Conservation (phyloP, 2,888 invertebrate genomes). For the Yponomeuta plumbellus region DNA sequence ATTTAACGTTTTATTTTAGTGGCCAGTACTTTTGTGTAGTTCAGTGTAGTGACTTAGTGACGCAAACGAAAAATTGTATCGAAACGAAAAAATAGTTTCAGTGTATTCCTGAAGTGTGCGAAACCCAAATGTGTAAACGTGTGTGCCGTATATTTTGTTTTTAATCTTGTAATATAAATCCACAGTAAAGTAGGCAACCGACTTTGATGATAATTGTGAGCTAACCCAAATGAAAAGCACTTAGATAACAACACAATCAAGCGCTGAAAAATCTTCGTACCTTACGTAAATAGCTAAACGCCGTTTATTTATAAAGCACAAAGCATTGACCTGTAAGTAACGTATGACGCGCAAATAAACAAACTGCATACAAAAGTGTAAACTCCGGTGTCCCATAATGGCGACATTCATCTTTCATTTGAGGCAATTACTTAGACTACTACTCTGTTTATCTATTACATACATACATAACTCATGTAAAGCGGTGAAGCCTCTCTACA, state of each 20-base stretch:
- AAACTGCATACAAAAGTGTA: constrained; percentile 22
- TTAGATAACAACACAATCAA: not conserved
- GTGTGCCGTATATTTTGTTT: not conserved
- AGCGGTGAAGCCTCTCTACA: too few species aligned
- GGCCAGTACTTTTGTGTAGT: not conserved
- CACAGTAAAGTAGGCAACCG: too few species aligned
- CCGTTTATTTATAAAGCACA: constrained; percentile 27
- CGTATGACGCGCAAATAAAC: constrained; percentile 10
- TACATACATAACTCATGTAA: too few species aligned
- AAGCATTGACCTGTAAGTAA: constrained; percentile 53
- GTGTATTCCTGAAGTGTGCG: not conserved
- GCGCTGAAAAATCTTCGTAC: not conserved
- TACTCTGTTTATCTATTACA: not conserved
- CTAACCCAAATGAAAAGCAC: not conserved
- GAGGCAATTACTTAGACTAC: not conserved
- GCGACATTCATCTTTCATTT: not conserved
- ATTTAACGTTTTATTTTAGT: not conserved
- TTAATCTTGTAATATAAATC: too few species aligned
- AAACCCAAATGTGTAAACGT: not conserved
- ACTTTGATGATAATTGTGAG: not conserved
- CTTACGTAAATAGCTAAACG: not conserved
- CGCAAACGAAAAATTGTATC: not conserved
- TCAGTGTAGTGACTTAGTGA: not conserved
- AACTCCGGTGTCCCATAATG: constrained; percentile 8
- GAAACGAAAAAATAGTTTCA: not conserved